Base-by-base conservation (phyloP, 2,797 vertebrate species). In the Gymnoscopelus braueri region DNA sequence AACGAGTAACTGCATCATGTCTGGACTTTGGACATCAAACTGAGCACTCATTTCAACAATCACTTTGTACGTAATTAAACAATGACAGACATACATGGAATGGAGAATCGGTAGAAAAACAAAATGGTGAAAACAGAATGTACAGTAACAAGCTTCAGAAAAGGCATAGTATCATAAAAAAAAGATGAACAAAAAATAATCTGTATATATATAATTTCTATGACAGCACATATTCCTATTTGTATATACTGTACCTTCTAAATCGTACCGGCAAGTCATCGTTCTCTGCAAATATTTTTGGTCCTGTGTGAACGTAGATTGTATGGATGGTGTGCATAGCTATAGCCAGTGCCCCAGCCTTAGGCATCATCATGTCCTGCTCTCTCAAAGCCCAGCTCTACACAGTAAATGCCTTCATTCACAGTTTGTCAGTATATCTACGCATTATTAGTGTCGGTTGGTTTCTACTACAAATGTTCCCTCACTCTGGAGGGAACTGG, bases 401-500 rank as follows among this genome's bases (percentile, higher is more conserved):
- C 69, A 69, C 12, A 81, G 67, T 24, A 23, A 80, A 75, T 70
- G 61, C 71, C 70, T 83, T 84, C 71, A 59, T 92, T 94, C 92
- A 92, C 92, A 93, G 92, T 90, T 89, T 83, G 63, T 83, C 74
- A 84, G 80, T 63, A 69, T 82, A 69, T 82, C 35, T 74, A 78
- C 84, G 79, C 77, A 19, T 66, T 66, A 64, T 85, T 79, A 72
- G 68, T 74, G 65, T 81, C 69, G 71, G 44, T 63, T 62, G 67
- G 77, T 64, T 61, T 67, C 73, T 79, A 81, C 80, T 62, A 49
- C 60, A 49, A 55, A 39, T 1, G 52, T 65, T 86, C 80, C 84
- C 83, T 88, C 85, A 77, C 79, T 81, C 68, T 69, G 48, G 67
- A 71, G 70, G 66, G 75, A 69, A 68, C 62, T 29, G 32, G 35